phyloP scores from a whole-genome alignment of 2,888 invertebrate species.

The Himalopsyche kuldschensis region DNA sequence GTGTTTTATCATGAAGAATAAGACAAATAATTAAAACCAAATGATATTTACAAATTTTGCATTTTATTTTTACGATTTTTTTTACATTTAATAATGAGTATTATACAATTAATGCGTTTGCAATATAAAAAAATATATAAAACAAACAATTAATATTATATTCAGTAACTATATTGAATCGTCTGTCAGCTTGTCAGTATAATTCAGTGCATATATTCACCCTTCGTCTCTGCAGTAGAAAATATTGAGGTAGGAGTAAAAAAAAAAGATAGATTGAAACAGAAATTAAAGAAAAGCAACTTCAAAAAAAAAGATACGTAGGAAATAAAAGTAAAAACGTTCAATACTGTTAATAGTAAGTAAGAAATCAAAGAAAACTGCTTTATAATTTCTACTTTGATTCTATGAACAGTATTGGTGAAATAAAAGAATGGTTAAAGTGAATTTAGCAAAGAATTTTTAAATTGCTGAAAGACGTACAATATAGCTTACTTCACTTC shows the following conservation, averaged over 20 bases:
- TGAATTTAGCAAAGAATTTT: background rate
- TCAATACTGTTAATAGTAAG: too few relatives aligned
- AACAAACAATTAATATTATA: background rate
- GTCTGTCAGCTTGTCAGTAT: background rate
- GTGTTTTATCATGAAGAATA: too few relatives aligned
- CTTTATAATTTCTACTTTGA: background rate
- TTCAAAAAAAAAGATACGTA: too few relatives aligned
- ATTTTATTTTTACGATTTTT: too few relatives aligned
- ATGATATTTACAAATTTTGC: too few relatives aligned
- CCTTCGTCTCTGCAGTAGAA: background rate
- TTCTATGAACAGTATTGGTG: too few relatives aligned
- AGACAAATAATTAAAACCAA: too few relatives aligned
- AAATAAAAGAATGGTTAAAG: background rate
- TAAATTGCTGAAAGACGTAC: background rate
- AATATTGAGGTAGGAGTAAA: background rate
- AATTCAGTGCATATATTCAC: background rate
- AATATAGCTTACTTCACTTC: background rate
- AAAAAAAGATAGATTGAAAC: background rate
- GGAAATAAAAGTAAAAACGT: background rate
- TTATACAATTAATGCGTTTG: conserved; percentile 17
- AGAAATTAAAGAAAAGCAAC: too few relatives aligned
- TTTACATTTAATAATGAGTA: conserved; percentile 21
- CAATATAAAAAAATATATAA: conserved; percentile 18
- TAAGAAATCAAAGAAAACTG: background rate
- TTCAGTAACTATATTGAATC: background rate